phyloP scores from a whole-genome alignment of 2,113 vertebrate species.

The Dolichallabes microphthalmus region DNA sequence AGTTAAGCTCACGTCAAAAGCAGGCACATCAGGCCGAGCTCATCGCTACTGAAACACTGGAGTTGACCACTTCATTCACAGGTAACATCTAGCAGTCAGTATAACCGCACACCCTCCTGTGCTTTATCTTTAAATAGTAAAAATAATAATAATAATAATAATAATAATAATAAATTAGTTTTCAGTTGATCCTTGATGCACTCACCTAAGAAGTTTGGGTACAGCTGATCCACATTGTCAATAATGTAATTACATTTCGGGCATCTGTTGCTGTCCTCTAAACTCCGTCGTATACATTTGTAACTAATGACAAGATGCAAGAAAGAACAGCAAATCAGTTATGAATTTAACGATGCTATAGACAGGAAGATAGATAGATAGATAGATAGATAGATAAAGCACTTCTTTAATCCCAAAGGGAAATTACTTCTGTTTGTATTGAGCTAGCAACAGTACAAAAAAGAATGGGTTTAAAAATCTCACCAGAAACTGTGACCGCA shows the following conservation, averaged over 20 bases:
- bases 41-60: too few species aligned
- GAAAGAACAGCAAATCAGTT: neutral
- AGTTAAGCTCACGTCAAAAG: too few species aligned
- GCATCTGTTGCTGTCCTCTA: constrained; percentile 97
- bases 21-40: too few species aligned
- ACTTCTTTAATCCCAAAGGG: too few species aligned
- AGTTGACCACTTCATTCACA: too few species aligned
- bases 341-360: neutral
- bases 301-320: constrained; percentile 69
- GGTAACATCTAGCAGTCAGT: too few species aligned
- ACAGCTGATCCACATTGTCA: constrained; percentile 97
- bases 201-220: constrained; percentile 98
- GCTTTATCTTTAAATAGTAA: too few species aligned
- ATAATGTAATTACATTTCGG: constrained; percentile 99
- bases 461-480: constrained; percentile 56
- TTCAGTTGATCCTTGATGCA: constrained; percentile 23
- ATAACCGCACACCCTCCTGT: too few species aligned
- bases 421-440: too few species aligned
- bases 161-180: neutral
- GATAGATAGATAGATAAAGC: too few species aligned
- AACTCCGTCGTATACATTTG: constrained; percentile 96
- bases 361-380: too few species aligned
- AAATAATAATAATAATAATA: neutral
- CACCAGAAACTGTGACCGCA: constrained; percentile 99
- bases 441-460: neutral